A percentile compares a stretch with the other conserved stretches of the same genome.
phyloP scores from a whole-genome alignment of 2,888 invertebrate genomes.

The Apamea monoglypha region DNA sequence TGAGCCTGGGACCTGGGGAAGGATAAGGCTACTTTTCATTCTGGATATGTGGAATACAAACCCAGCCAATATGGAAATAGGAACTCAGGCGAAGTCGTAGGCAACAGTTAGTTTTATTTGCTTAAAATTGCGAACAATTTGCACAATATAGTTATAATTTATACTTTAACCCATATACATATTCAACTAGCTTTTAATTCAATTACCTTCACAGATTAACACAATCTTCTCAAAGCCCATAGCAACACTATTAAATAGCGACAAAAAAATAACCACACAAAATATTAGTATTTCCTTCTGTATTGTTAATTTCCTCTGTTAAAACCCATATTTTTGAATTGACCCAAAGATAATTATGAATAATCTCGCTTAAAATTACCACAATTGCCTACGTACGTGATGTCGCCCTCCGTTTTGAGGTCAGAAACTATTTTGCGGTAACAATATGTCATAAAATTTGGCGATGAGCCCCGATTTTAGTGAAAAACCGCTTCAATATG shows the following conservation, averaged over 20 bases:
- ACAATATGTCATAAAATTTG: constrained; percentile 37
- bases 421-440: constrained; percentile 31
- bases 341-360: background rate
- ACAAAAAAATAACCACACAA: rapidly evolving
- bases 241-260: background rate
- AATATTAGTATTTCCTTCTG: background rate
- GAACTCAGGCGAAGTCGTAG: too few species aligned
- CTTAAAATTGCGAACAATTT: too few species aligned
- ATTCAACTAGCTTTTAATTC: too few species aligned
- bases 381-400: constrained; percentile 20
- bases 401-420: constrained; percentile 18
- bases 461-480: constrained; percentile 26
- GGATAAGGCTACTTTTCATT: too few species aligned
- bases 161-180: too few species aligned
- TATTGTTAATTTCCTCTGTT: background rate
- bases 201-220: background rate
- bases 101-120: too few species aligned
- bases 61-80: too few species aligned
- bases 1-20: too few species aligned
- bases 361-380: constrained; percentile 11
- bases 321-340: background rate
- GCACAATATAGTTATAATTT: too few species aligned
- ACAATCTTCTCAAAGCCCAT: background rate
- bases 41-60: too few species aligned
- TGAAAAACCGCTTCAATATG: constrained; percentile 34